Base-by-base conservation (phyloP, 35 echinoderm and acorn worm genomes). In the Stichopus chloronotus region DNA sequence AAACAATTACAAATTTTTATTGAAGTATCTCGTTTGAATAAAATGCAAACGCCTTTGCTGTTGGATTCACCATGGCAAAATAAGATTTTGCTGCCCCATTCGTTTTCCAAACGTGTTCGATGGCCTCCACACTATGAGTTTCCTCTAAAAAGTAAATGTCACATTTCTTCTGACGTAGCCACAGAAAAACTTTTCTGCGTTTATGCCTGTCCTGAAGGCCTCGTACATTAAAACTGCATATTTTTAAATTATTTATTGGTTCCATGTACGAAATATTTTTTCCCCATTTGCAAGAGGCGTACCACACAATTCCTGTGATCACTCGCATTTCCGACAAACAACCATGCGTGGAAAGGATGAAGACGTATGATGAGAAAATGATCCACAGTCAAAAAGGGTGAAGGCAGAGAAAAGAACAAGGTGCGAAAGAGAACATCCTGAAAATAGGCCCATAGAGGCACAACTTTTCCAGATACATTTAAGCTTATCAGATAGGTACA, bases 31-130 rank as follows among this genome's bases (percentile, higher is more conserved):
- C 76, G 76, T 24, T 78, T 78, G 17, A 78, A 78, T 78, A 25
- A 78, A 78, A 78, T 78, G 19, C 76, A 78, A 78, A 78, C 76
- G 21, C 76, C 76, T 43, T 78, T 78, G 76, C 76, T 78, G 76
- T 78, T 78, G 52, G 76, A 22, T 78, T 21, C 21, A 25, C 76
- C 11, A 78, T 78, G 76, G 76, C 76, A 25, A 78, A 78, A 78
- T 78, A 78, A 78, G 14, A 76, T 76, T 17, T 76, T 76, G 14
- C 14, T 76, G 72, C 72, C 72, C 72, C 72, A 76, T 76, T 5
- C 72, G 10, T 76, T 76, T 76, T 76, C 72, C 4, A 76, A 76
- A 76, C 14, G 72, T 76, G 72, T 76, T 76, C 72, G 72, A 17
- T 76, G 14, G 72, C 72, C 72, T 76, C 72, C 72, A 76, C 72